These are phyloP conservation scores for Tetragonula carbonaria DNA, from an alignment of 2,888 invertebrate species.

Conservation along the genomic window DNA sequence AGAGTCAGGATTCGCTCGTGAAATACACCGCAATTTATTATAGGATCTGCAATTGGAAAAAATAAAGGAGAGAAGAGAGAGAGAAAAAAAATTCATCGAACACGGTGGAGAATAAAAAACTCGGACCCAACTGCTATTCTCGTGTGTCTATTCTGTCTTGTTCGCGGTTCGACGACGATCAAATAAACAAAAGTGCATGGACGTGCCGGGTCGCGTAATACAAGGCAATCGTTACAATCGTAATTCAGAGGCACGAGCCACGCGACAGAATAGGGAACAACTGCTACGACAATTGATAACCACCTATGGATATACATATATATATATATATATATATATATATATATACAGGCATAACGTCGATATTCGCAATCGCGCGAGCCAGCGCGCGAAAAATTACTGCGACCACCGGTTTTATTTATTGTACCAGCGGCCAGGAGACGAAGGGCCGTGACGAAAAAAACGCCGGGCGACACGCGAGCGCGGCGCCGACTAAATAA, in stretches of 20 bases:
- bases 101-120: constrained; percentile 24
- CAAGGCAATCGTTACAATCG: constrained; percentile 53
- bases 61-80: not conserved
- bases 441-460: constrained; percentile 69
- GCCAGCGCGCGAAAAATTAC: constrained; percentile 58
- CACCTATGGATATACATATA: constrained; percentile 32
- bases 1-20: constrained; percentile 3
- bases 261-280: constrained; percentile 27
- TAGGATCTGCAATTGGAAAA: constrained; percentile 25
- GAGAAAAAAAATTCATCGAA: constrained; percentile 5
- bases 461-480: constrained; percentile 38
- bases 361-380: constrained; percentile 58
- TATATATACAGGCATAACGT: constrained; percentile 21
- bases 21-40: constrained; percentile 35
- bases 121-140: not conserved
- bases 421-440: constrained; percentile 65
- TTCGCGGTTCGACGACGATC: constrained; percentile 1
- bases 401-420: constrained; percentile 72
- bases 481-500: constrained; percentile 35
- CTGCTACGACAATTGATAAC: constrained; percentile 61
- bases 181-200: constrained; percentile 36
- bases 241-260: constrained; percentile 35
- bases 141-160: constrained; percentile 20
- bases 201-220: constrained; percentile 24
- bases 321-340: too few species aligned